A percentile compares a stretch with the other conserved stretches of the same genome.
Conservation (phyloP, 2,113 vertebrate species). For the Saimiri boliviensis region DNA sequence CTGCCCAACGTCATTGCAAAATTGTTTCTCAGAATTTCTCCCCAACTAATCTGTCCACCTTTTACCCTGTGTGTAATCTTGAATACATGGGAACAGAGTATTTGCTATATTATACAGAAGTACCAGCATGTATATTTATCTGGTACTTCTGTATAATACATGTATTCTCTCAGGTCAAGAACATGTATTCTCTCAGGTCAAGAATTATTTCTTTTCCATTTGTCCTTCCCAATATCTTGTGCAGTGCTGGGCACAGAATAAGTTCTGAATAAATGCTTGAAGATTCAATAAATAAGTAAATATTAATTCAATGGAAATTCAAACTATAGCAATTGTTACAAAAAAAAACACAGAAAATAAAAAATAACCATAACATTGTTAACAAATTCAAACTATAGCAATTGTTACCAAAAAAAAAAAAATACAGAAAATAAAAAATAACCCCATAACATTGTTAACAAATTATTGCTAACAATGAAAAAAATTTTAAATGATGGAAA, state of each 20-base stretch:
- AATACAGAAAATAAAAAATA: background rate
- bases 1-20: background rate
- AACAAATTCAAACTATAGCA: background rate
- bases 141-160: too few relatives aligned
- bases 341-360: background rate
- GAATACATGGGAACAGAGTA: background rate
- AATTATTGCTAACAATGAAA: background rate
- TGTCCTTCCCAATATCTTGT: background rate
- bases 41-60: background rate
- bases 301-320: background rate
- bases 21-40: background rate
- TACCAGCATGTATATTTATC: fast-evolving
- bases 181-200: background rate
- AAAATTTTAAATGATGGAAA: background rate
- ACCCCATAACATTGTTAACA: background rate
- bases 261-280: background rate
- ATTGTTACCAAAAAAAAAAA: background rate
- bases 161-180: too few relatives aligned
- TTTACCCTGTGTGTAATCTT: background rate
- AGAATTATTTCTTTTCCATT: background rate
- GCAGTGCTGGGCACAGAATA: background rate
- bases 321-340: background rate
- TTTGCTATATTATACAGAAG: background rate
- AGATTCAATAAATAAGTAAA: background rate
- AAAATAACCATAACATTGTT: background rate